Evolutionary conservation across 2,888 invertebrate species (phyloP).

Genomic region (Notodonta ziczac): DNA sequence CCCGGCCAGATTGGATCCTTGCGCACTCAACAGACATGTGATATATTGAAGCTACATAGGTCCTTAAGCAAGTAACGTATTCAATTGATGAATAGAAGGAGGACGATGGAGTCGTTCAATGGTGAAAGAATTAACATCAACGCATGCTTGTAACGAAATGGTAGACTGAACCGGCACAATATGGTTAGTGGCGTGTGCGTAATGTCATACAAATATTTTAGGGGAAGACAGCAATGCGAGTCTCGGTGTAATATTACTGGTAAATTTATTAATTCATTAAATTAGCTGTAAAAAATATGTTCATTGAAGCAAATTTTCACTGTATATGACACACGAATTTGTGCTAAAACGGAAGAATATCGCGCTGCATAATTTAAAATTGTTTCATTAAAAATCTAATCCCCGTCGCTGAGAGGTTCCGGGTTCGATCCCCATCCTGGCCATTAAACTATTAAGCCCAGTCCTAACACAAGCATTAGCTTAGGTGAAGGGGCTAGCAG

Average conservation of each 20-base stretch:
- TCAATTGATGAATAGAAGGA: constrained; percentile 27
- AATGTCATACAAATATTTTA: constrained; percentile 14
- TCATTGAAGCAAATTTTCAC: neutral
- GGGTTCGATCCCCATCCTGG: no score
- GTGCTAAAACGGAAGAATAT: neutral
- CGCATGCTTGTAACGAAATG: constrained; percentile 23
- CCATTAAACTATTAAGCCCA: no score
- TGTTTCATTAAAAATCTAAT: no score
- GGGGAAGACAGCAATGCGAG: neutral
- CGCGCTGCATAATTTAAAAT: neutral
- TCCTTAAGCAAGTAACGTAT: constrained; percentile 22
- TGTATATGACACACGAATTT: neutral
- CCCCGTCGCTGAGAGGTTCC: no score
- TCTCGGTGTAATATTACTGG: no score
- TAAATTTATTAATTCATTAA: neutral
- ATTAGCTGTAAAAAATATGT: neutral
- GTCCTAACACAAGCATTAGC: no score
- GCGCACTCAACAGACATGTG: no score
- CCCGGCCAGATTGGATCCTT: no score
- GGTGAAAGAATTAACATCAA: constrained; percentile 41
- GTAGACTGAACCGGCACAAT: constrained; percentile 42
- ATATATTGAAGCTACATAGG: neutral
- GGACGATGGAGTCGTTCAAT: constrained; percentile 32
- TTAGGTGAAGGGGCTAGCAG: no score
- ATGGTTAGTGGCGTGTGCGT: constrained; percentile 37